A percentile compares a stretch with the other conserved stretches of the same genome.
These are phyloP conservation scores for Lepeophtheirus salmonis DNA, from an alignment of 1,140 invertebrate genomes.

Conservation along the genomic window DNA sequence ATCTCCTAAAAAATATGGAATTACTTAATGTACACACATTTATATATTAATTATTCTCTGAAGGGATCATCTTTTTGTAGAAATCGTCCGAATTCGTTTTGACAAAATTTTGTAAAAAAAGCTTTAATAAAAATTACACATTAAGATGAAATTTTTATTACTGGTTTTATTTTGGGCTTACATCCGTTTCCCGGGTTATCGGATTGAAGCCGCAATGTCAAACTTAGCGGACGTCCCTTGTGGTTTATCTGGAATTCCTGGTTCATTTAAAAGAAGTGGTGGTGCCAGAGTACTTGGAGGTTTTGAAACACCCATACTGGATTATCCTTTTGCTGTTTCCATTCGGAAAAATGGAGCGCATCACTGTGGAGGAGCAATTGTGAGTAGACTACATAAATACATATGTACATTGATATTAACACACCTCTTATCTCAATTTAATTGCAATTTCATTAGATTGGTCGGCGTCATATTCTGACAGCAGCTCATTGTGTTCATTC, in stretches of 20 bases:
- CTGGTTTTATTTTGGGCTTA: neutral
- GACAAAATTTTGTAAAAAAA: neutral
- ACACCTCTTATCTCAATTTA: neutral
- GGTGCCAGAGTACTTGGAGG: slow-evolving; percentile 6
- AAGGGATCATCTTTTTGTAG: no score
- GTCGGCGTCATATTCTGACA: neutral
- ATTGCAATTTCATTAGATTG: neutral
- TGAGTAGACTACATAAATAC: neutral
- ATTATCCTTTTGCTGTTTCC: slow-evolving; percentile 3
- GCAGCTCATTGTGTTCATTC: slow-evolving; percentile 11
- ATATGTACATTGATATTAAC: neutral
- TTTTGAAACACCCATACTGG: neutral
- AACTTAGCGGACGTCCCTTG: slow-evolving; percentile 5
- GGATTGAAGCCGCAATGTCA: neutral
- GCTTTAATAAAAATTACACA: neutral
- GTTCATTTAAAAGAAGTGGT: slow-evolving; percentile 1
- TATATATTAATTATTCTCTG: no score
- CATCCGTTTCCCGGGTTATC: neutral
- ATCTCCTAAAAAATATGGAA: no score
- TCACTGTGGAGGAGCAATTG: slow-evolving; percentile 7
- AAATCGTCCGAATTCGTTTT: neutral
- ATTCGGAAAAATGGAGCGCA: slow-evolving; percentile 11
- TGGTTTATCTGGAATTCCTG: neutral
- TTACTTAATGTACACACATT: no score
- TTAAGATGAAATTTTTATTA: neutral